Conservation (phyloP, 2,797 vertebrate species). For the Dermochelys coriacea region DNA sequence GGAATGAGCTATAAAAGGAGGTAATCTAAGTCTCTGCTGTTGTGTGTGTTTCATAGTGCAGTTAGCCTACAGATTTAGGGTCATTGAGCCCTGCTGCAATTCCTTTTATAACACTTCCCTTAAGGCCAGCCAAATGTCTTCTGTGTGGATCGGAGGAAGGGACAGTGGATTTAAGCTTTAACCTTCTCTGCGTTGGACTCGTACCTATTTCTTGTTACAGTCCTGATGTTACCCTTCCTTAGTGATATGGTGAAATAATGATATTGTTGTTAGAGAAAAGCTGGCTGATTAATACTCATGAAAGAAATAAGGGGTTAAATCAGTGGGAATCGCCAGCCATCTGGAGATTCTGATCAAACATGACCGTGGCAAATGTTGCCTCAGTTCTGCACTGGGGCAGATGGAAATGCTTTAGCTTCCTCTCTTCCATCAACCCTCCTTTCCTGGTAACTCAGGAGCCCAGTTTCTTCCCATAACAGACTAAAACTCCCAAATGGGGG, state of each 20-base stretch:
- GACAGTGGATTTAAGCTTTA: not conserved
- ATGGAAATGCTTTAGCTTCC: not conserved
- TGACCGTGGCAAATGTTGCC: not conserved
- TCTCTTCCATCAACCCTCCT: not conserved
- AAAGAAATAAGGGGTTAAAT: constrained; percentile 56
- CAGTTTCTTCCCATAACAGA: not conserved
- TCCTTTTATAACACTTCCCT: not conserved
- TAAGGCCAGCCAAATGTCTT: not conserved
- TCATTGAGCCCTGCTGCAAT: not conserved
- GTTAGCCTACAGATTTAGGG: not conserved
- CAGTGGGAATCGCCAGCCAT: constrained; percentile 40
- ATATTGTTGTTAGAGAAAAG: constrained; percentile 51
- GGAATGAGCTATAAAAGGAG: not conserved
- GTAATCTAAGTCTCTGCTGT: not conserved
- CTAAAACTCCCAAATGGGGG: not conserved
- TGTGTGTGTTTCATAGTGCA: not conserved
- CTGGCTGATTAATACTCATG: not conserved
- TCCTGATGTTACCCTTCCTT: not conserved
- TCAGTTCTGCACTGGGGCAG: constrained; percentile 1
- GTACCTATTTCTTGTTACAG: not conserved
- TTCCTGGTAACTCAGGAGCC: constrained; percentile 18
- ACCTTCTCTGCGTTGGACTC: not conserved
- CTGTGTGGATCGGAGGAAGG: not conserved
- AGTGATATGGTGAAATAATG: not conserved
- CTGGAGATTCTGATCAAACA: constrained; percentile 20